A percentile compares a stretch with the other conserved stretches of the same genome.
These are phyloP conservation scores for Gracilinanus agilis DNA, from an alignment of 2,113 vertebrate genomes.

Conservation along the genomic window DNA sequence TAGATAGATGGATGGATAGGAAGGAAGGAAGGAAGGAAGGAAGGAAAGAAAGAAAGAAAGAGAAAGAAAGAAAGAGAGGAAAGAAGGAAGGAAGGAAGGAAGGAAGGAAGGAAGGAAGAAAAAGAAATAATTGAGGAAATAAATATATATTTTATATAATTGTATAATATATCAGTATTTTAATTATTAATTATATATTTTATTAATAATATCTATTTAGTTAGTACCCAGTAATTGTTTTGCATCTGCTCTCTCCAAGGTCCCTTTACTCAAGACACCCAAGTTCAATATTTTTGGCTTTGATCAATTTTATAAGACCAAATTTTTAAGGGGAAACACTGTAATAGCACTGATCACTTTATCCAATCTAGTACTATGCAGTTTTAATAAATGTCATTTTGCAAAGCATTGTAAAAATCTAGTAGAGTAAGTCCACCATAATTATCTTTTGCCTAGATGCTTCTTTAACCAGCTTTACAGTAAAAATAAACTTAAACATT, in stretches of 20 bases:
- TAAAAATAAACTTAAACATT: neutral
- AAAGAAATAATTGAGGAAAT: no score
- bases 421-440: neutral
- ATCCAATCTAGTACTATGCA: neutral
- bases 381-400: neutral
- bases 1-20: neutral
- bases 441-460: neutral
- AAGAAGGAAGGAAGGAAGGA: no score
- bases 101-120: no score
- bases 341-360: neutral
- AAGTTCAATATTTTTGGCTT: neutral
- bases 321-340: neutral
- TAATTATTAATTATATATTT: no score
- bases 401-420: neutral
- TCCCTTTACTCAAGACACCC: neutral
- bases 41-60: no score
- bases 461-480: neutral
- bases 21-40: no score
- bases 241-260: neutral
- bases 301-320: neutral
- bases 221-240: neutral
- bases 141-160: no score
- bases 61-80: no score
- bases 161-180: no score
- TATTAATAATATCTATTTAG: neutral